Conservation (phyloP, 2,888 invertebrate genomes). For the Epistrophe eligans region DNA sequence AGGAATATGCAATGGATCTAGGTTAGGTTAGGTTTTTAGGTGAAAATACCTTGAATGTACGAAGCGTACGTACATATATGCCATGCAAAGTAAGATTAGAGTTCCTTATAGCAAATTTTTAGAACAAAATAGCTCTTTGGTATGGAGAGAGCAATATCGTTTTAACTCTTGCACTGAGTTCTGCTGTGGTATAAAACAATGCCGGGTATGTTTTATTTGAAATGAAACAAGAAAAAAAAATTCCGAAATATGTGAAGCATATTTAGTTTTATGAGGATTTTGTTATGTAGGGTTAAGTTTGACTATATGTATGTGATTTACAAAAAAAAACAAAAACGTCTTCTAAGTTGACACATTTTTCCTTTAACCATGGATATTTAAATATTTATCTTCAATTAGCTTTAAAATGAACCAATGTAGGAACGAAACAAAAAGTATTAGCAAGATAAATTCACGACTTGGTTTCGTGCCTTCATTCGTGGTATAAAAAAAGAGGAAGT, state of each 20-base stretch:
- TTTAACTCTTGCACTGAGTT: neutral
- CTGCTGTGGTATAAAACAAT: constrained; percentile 49
- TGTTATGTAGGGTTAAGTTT: neutral
- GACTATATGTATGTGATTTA: no score
- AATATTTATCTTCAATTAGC: no score
- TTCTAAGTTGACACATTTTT: neutral
- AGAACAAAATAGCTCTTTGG: constrained; percentile 54
- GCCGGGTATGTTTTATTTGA: constrained; percentile 32
- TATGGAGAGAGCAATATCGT: constrained; percentile 1
- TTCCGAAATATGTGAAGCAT: constrained; percentile 4
- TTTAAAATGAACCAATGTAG: neutral
- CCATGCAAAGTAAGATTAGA: constrained; percentile 43
- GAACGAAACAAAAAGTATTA: no score
- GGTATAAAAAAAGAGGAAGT: no score
- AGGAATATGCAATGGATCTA: constrained; percentile 67
- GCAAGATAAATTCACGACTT: no score
- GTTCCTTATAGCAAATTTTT: constrained; percentile 52
- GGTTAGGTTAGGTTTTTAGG: constrained; percentile 68
- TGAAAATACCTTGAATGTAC: constrained; percentile 59
- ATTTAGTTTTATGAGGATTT: constrained; percentile 6
- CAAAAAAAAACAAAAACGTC: neutral
- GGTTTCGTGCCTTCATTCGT: no score
- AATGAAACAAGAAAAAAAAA: neutral
- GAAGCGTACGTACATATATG: constrained; percentile 12
- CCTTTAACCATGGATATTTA: no score